phyloP scores from a whole-genome alignment of 37 sponge, comb jelly and placozoan genomes.

The Spongilla lacustris region DNA sequence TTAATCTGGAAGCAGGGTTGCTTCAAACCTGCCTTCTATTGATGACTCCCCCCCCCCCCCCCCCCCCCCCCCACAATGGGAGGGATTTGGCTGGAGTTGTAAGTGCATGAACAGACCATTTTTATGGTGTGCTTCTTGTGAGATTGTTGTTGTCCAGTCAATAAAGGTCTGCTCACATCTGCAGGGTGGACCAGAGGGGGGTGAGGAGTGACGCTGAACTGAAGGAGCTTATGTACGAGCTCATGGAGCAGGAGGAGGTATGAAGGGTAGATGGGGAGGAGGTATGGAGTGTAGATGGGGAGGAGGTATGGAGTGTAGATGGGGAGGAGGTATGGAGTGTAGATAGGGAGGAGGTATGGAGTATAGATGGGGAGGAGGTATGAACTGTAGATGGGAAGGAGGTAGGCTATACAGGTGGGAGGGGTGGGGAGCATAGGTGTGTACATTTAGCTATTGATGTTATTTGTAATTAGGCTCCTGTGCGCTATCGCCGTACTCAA shows the following conservation, averaged over 20 bases:
- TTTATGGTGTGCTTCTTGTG: too few species aligned
- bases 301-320: neutral
- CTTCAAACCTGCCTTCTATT: too few species aligned
- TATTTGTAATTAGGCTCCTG: slow-evolving; percentile 46
- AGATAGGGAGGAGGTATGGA: neutral
- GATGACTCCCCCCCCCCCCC: too few species aligned
- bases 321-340: neutral
- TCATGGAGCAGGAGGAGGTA: slow-evolving; percentile 76
- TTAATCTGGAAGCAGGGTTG: too few species aligned
- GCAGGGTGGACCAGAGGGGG: slow-evolving; percentile 64
- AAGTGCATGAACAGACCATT: too few species aligned
- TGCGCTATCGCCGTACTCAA: slow-evolving; percentile 60
- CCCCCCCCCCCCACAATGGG: too few species aligned
- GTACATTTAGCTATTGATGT: neutral
- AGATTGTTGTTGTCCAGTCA: neutral
- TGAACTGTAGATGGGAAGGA: neutral
- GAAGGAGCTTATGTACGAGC: slow-evolving; percentile 65
- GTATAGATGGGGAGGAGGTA: neutral
- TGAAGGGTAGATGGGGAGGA: slow-evolving; percentile 6
- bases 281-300: neutral
- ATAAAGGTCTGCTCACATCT: neutral
- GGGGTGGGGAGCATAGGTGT: neutral
- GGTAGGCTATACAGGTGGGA: neutral
- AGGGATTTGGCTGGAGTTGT: too few species aligned
- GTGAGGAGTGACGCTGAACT: slow-evolving; percentile 83